Evolutionary conservation across 2,888 invertebrate genomes (phyloP), one percentile per base, ranked within the genome.

Genomic region (Masnerella sp.): DNA sequence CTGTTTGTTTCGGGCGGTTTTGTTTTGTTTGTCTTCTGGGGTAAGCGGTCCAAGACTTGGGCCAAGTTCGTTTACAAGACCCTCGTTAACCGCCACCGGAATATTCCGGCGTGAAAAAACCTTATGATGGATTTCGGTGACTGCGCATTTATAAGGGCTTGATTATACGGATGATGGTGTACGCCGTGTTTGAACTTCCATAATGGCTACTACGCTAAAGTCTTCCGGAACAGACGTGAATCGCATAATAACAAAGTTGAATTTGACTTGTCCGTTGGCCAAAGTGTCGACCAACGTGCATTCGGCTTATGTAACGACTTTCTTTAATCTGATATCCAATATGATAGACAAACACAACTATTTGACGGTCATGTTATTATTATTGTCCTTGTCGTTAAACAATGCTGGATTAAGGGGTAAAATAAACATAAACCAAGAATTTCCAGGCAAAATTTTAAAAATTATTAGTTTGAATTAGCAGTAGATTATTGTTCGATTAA

Each of bases 41-140:
- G n/a, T n/a, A n/a, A n/a, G n/a, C n/a, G n/a, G n/a, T n/a, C n/a
- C n/a, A n/a, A n/a, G n/a, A n/a, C n/a, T n/a, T n/a, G n/a, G n/a
- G n/a, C n/a, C n/a, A n/a, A n/a, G n/a, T n/a, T n/a, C n/a, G n/a
- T n/a, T n/a, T 56, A 65, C 56, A 58, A 56, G 58, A 18, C 28
- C 58, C 51, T 68, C 58, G 67, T 68, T 68, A 68, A 47, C 54
- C 12, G 9, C 20, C 12, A 43, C 32, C 20, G 11, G 47, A 43
- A 43, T 59, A 32, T 43, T 36, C 30, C 36, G 7, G 36, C 17
- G 51, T 30, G 51, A 52, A 52, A 58, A 68, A 36, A 51, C 17
- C 34, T 43, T 59, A 52, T 68, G 59, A 59, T 68, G 52, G 38
- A 68, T 49, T 67, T 68, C 47, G 36, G 47, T 61, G 54, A 54